Evolutionary conservation across 2,797 vertebrate species (phyloP).

Genomic region (Perdix hodgsoniae): DNA sequence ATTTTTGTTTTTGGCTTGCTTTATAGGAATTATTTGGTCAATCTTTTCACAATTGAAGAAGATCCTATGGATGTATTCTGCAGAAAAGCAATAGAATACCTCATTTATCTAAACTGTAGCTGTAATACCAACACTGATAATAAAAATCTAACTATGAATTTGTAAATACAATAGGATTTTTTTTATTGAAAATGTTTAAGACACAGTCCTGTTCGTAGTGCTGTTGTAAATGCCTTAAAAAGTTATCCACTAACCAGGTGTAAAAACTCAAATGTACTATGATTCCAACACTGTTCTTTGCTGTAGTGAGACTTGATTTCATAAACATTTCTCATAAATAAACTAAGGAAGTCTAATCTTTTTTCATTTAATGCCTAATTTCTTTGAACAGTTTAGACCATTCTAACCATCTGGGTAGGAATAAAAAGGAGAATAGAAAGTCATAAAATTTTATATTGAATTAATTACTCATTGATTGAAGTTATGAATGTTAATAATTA

Average conservation of each 20-base stretch:
- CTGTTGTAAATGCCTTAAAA: background rate
- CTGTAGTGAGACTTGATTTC: background rate
- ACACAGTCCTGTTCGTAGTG: background rate
- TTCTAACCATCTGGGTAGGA: slow-evolving; percentile 16
- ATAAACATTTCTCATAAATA: background rate
- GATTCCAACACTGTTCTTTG: background rate
- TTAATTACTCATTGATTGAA: slow-evolving; percentile 24
- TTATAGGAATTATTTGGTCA: background rate
- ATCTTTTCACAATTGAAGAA: rapidly evolving
- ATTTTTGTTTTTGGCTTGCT: background rate
- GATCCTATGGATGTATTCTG: background rate
- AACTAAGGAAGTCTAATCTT: background rate
- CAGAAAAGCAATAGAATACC: background rate
- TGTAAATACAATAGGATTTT: background rate
- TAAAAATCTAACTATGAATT: background rate
- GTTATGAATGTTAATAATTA: slow-evolving; percentile 18
- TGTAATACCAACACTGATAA: background rate
- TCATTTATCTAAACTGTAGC: background rate
- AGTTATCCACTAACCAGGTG: rapidly evolving
- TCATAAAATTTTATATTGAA: background rate
- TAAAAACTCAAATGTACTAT: background rate
- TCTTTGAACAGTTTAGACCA: background rate
- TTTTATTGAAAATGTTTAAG: background rate
- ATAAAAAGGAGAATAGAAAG: background rate
- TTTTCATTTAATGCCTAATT: background rate